phyloP scores from a whole-genome alignment of 2,113 vertebrate genomes.

The Corythoichthys intestinalis region DNA sequence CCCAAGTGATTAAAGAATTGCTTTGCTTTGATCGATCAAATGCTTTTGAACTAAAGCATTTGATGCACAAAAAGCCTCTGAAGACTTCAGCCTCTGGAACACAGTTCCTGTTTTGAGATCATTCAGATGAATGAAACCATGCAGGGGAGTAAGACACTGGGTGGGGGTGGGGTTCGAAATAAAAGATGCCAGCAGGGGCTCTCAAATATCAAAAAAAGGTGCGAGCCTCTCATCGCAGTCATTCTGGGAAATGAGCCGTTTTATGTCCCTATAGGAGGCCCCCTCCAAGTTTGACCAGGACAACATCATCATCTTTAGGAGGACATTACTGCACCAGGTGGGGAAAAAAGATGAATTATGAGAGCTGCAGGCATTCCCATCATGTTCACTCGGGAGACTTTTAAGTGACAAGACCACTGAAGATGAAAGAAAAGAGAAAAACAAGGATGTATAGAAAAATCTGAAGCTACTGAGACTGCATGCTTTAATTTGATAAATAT shows the following conservation, averaged over 20 bases:
- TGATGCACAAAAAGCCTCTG: slow-evolving; percentile 16
- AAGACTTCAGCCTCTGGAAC: neutral
- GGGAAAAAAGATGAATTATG: slow-evolving; percentile 45
- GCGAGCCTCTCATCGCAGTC: slow-evolving; percentile 40
- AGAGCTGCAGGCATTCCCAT: slow-evolving; percentile 40
- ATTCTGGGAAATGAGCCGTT: slow-evolving; percentile 46
- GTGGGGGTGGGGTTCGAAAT: slow-evolving; percentile 36
- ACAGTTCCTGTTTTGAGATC: slow-evolving; percentile 49
- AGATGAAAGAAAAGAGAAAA: neutral
- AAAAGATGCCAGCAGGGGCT: slow-evolving; percentile 45
- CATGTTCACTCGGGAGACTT: slow-evolving; percentile 31
- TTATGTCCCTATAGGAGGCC: slow-evolving; percentile 21
- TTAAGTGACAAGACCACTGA: slow-evolving; percentile 8
- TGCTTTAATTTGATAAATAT: neutral
- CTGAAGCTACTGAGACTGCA: no score
- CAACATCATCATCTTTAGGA: slow-evolving; percentile 27
- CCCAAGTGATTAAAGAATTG: no score
- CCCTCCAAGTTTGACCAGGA: slow-evolving; percentile 40
- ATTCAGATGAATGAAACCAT: slow-evolving; percentile 55
- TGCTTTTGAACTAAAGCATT: slow-evolving; percentile 21
- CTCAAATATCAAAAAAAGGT: slow-evolving; percentile 58
- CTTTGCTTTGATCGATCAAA: no score
- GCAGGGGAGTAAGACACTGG: slow-evolving; percentile 47
- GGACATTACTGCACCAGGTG: slow-evolving; percentile 26
- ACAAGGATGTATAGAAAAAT: slow-evolving; percentile 8